These are phyloP conservation scores for Danaus chrysippus DNA, from an alignment of 2,888 invertebrate genomes.

Conservation along the genomic window DNA sequence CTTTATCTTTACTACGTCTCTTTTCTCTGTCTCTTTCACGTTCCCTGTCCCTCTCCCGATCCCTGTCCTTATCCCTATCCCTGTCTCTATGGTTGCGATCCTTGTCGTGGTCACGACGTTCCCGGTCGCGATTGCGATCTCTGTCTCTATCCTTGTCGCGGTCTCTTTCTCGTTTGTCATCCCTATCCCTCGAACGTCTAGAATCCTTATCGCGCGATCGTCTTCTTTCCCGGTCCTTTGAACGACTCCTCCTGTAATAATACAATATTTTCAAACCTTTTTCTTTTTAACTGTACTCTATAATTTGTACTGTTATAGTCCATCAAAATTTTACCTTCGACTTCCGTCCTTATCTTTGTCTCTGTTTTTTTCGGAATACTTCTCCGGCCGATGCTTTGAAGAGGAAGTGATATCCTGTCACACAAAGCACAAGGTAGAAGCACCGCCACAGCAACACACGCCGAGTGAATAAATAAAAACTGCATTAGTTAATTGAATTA, in stretches of 20 bases:
- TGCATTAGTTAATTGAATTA: conserved; percentile 71
- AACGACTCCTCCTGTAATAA: conserved; percentile 60
- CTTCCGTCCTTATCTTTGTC: conserved; percentile 62
- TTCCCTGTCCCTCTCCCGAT: conserved; percentile 40
- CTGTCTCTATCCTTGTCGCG: conserved; percentile 46
- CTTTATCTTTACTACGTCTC: conserved; percentile 45
- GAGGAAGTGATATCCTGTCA: conserved; percentile 79
- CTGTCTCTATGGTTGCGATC: conserved; percentile 50
- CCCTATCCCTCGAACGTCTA: conserved; percentile 77
- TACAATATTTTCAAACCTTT: background rate
- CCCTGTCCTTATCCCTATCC: conserved; percentile 39
- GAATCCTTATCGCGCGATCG: conserved; percentile 81
- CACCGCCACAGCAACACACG: conserved; percentile 80
- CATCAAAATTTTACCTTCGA: conserved; percentile 52
- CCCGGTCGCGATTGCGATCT: conserved; percentile 39
- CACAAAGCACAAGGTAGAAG: conserved; percentile 81
- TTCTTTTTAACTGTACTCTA: background rate
- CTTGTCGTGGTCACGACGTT: conserved; percentile 40
- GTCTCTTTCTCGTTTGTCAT: conserved; percentile 62
- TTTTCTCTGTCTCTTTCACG: conserved; percentile 37
- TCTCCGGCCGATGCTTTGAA: conserved; percentile 77
- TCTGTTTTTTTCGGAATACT: conserved; percentile 77
- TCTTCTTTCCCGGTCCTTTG: conserved; percentile 67
- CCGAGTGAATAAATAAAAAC: conserved; percentile 77
- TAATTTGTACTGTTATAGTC: background rate